Percentiles rank a stretch among this genome's conserved stretches.
Evolutionary conservation across 2,113 vertebrate genomes (phyloP).

Genomic region (Coptodon bakossiorum): DNA sequence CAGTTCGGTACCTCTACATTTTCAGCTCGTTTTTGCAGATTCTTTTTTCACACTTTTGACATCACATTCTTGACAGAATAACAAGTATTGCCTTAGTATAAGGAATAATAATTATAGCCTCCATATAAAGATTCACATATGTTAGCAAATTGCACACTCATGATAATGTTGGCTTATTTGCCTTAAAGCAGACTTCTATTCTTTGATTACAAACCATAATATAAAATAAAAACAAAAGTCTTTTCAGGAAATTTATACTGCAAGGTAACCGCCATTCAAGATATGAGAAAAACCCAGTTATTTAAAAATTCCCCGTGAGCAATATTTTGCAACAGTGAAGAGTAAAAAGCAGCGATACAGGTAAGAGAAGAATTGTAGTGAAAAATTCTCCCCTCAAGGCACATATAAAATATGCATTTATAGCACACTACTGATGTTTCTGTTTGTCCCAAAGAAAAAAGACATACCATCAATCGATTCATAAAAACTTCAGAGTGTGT

Average conservation of each 20-base stretch:
- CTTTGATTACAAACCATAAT: neutral
- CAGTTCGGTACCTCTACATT: neutral
- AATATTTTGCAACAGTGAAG: neutral
- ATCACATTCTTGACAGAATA: neutral
- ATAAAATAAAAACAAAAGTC: neutral
- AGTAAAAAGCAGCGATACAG: neutral
- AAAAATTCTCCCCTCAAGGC: neutral
- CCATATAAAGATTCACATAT: neutral
- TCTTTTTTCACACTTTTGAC: neutral
- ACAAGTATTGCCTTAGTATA: neutral
- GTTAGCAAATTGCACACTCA: neutral
- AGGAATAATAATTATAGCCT: neutral
- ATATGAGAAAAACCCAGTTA: neutral
- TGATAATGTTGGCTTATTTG: neutral
- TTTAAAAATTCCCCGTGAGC: neutral
- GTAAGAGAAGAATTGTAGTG: neutral
- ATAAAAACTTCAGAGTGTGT: neutral
- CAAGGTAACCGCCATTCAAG: accelerated
- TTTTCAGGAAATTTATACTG: neutral
- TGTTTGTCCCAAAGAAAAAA: neutral
- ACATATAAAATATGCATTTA: neutral
- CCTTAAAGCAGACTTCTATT: neutral
- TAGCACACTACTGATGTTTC: neutral
- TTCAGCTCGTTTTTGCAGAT: neutral
- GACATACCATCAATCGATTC: neutral